Evolutionary conservation across 2,888 invertebrate species (phyloP), one percentile per base, ranked within the genome.

Genomic region (Eupithecia vulgata): DNA sequence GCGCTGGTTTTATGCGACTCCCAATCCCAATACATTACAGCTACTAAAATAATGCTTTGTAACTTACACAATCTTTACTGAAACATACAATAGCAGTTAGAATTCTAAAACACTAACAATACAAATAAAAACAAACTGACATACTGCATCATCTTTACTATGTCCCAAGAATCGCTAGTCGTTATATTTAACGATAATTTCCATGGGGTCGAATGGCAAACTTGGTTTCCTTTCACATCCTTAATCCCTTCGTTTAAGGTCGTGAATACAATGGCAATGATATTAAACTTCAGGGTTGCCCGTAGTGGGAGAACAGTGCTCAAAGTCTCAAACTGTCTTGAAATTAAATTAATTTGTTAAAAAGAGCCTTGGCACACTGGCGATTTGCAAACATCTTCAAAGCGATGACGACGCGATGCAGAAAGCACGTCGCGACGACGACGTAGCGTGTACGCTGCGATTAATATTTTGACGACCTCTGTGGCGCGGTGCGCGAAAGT

Each of bases 161-260:
- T 80, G 79, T 34, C 73, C 10, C 25, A 61, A 71, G 68, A 74
- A 62, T 74, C 73, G 77, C 77, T 76, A 77, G 77, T 80, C 81
- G 81, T 86, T 83, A 84, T 85, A 85, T 84, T 83, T 84, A 81
- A 86, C 81, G 84, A 78, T 80, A 81, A 84, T 81, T 78, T 79
- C 79, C 74, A 80, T 79, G 78, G 76, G 79, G 80, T 78, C 71
- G 73, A 75, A 75, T 74, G 66, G 70, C 73, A 77, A 73, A 69
- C 71, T 69, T 65, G 66, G 5, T 57, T 25, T 57, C 66, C 67
- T 34, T 67, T 42, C 65, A 35, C 72, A 73, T 66, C 73, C 69
- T 72, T 74, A 77, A 65, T 30, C n/a, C 68, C 48, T 67, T 45
- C 12, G 12, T 0, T 21, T 65, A 65, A 42, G 21, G 65, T 37